Evolutionary conservation across 2,797 vertebrate genomes (phyloP).

Genomic region (Heterohyrax brucei): DNA sequence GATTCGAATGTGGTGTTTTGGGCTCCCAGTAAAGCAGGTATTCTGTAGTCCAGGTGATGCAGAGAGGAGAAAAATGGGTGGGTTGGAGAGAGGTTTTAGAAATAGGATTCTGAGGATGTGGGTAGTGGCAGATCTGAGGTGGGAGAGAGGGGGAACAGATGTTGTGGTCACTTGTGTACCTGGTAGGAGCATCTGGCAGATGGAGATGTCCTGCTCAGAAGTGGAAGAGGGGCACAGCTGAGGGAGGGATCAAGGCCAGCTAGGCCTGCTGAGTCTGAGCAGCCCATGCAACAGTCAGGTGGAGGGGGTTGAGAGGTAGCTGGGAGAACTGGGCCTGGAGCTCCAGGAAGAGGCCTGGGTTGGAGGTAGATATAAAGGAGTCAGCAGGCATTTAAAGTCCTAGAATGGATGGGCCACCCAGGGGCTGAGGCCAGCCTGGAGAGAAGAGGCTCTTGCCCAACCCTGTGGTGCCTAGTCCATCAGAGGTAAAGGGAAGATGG

Average conservation of each 20-base stretch:
- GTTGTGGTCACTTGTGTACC: background rate
- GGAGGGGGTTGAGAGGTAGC: background rate
- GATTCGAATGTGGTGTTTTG: background rate
- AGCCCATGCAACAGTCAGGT: background rate
- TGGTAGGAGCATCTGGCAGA: background rate
- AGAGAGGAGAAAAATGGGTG: background rate
- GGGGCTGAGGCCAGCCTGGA: background rate
- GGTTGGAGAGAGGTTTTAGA: background rate
- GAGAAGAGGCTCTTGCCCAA: background rate
- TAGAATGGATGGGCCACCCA: background rate
- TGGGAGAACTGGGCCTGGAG: background rate
- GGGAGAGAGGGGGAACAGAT: background rate
- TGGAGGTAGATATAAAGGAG: background rate
- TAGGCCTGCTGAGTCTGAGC: background rate
- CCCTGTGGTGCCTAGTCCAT: background rate
- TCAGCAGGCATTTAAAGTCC: background rate
- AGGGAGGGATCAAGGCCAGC: background rate
- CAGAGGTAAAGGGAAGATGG: background rate
- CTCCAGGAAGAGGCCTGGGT: background rate
- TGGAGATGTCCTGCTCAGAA: background rate
- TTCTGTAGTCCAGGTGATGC: background rate
- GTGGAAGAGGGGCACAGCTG: background rate
- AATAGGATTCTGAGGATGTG: background rate
- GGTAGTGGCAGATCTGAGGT: background rate
- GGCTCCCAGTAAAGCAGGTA: constrained; percentile 19